Evolutionary conservation across 53 echinoderm and acorn worm species (phyloP).

Genomic region (Apostichopus leukothele): DNA sequence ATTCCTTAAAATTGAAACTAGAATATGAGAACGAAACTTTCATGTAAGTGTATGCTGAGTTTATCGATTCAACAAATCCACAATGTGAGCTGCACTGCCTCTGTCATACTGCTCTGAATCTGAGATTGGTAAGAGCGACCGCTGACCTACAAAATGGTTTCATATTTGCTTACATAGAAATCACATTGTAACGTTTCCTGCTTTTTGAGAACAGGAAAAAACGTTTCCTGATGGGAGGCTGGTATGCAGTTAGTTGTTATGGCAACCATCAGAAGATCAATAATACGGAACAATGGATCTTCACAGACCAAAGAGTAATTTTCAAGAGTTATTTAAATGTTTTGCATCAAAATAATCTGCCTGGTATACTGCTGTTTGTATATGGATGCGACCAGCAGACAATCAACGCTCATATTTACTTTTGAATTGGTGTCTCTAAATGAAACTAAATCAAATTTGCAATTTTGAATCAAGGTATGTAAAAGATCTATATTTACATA

Average conservation of each 20-base stretch:
- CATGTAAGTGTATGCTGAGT: too few species aligned
- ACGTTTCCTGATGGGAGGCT: not conserved
- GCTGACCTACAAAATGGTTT: not conserved
- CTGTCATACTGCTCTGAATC: too few species aligned
- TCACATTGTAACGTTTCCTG: not conserved
- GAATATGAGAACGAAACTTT: too few species aligned
- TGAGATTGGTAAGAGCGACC: not conserved
- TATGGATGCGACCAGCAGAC: too few species aligned
- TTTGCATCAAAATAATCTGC: too few species aligned
- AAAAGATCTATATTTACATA: not conserved
- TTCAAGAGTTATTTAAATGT: not conserved
- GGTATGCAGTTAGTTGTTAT: not conserved
- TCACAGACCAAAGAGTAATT: slow-evolving; percentile 1
- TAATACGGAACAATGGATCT: not conserved
- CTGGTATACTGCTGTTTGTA: too few species aligned
- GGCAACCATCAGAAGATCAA: not conserved
- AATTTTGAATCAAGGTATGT: not conserved
- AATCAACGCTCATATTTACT: too few species aligned
- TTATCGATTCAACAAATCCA: too few species aligned
- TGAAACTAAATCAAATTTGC: not conserved
- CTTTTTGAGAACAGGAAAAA: not conserved
- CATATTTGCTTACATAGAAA: not conserved
- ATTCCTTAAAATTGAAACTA: too few species aligned
- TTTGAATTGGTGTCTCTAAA: too few species aligned
- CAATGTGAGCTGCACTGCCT: too few species aligned